phyloP scores from a whole-genome alignment of 2,797 vertebrate genomes.

The Thamnophis elegans region DNA sequence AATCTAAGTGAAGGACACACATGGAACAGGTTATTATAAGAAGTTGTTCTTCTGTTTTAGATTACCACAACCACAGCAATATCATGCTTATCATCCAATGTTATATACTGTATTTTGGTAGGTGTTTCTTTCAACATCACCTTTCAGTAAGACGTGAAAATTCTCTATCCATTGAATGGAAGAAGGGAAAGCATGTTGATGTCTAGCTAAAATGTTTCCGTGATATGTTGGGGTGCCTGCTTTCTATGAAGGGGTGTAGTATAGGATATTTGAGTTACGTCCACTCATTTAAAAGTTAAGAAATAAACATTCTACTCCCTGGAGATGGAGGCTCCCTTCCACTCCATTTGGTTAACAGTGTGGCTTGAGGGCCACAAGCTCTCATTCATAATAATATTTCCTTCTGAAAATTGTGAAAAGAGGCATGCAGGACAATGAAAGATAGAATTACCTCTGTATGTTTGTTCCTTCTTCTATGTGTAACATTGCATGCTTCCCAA shows the following conservation, averaged over 20 bases:
- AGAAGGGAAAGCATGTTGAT: conserved; percentile 53
- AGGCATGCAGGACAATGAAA: not conserved
- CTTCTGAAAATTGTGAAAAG: not conserved
- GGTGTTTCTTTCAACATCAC: conserved; percentile 52
- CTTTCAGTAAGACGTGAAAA: conserved; percentile 55
- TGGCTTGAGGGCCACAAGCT: not conserved
- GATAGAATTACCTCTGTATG: not conserved
- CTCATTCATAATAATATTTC: not conserved
- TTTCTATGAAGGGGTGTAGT: conserved; percentile 44
- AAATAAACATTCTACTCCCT: conserved; percentile 1
- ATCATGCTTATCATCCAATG: conserved; percentile 30
- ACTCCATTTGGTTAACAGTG: not conserved
- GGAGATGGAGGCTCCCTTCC: not conserved
- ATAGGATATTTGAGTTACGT: conserved; percentile 36
- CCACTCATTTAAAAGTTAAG: conserved; percentile 17
- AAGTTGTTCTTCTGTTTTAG: conserved; percentile 56
- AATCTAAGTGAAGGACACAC: conserved; percentile 50
- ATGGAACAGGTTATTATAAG: conserved; percentile 51
- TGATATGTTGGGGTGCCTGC: conserved; percentile 46
- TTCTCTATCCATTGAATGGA: not conserved
- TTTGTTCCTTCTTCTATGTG: not conserved
- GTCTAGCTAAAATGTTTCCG: conserved; percentile 57
- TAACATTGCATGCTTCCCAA: not conserved
- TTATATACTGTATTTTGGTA: conserved; percentile 6
- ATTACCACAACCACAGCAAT: conserved; percentile 48